A percentile compares a stretch with the other conserved stretches of the same genome.
phyloP scores from a whole-genome alignment of 2,888 invertebrate genomes.

The Latrodectus hesperus region DNA sequence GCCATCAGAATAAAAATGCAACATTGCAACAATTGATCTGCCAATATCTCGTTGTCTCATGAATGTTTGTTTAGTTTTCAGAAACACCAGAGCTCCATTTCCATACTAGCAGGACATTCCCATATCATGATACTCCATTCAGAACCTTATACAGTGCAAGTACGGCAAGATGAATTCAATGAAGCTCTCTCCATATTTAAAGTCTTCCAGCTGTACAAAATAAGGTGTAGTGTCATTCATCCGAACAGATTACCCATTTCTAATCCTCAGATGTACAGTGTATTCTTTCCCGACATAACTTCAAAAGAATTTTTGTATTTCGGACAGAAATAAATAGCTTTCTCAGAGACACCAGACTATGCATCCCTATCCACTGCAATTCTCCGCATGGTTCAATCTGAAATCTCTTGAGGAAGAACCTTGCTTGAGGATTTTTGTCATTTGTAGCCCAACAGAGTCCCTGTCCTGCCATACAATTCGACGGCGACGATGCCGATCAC shows the following conservation, averaged over 20 bases:
- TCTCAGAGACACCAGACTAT: background rate
- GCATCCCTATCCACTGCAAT: background rate
- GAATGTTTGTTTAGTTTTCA: background rate
- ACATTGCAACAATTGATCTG: background rate
- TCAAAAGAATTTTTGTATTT: background rate
- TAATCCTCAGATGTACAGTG: background rate
- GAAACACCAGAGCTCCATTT: background rate
- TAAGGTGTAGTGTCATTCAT: background rate
- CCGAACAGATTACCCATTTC: background rate
- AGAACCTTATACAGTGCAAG: too few relatives aligned
- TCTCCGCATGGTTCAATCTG: background rate
- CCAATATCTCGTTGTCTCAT: background rate
- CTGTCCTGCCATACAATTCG: background rate
- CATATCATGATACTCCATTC: too few relatives aligned
- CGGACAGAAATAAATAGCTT: background rate
- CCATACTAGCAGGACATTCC: background rate
- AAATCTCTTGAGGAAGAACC: background rate
- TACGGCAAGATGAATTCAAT: background rate
- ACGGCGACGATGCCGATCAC: background rate
- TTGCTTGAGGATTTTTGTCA: background rate
- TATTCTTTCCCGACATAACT: background rate
- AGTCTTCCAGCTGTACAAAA: background rate
- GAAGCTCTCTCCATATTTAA: constrained; percentile 3
- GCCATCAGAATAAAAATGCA: background rate
- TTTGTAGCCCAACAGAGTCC: background rate